Conservation (phyloP, 2,113 vertebrate genomes). For the Trematocara zebra region DNA sequence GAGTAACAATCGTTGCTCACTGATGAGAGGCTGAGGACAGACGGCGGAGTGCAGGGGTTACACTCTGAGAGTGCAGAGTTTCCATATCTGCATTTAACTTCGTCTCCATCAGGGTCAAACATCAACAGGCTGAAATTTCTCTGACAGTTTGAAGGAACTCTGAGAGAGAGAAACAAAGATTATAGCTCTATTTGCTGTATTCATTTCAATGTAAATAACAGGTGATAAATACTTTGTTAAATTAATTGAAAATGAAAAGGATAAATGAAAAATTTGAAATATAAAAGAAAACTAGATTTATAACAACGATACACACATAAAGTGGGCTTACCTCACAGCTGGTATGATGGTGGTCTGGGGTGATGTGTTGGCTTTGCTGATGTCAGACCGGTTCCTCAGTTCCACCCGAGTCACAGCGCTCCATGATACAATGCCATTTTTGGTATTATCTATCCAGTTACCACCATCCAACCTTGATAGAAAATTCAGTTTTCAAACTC, state of each 20-base stretch:
- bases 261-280: not conserved
- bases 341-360: not conserved
- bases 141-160: not conserved
- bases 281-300: too few relatives aligned
- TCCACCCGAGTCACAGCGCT: not conserved
- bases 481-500: accelerated
- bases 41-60: not conserved
- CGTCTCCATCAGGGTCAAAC: not conserved
- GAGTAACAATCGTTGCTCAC: accelerated
- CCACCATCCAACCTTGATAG: accelerated
- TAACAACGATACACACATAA: not conserved
- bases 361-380: not conserved
- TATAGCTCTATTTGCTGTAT: not conserved
- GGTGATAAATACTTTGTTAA: too few relatives aligned
- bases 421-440: too few relatives aligned
- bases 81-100: not conserved
- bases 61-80: not conserved
- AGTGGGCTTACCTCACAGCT: not conserved
- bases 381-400: accelerated
- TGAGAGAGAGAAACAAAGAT: not conserved
- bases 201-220: accelerated
- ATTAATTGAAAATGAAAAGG: too few relatives aligned
- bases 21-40: not conserved
- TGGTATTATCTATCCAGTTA: too few relatives aligned
- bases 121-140: not conserved